Evolutionary conservation across 2,797 vertebrate genomes (phyloP), one percentile per base, ranked within the genome.

Genomic region (Spheniscus humboldti): DNA sequence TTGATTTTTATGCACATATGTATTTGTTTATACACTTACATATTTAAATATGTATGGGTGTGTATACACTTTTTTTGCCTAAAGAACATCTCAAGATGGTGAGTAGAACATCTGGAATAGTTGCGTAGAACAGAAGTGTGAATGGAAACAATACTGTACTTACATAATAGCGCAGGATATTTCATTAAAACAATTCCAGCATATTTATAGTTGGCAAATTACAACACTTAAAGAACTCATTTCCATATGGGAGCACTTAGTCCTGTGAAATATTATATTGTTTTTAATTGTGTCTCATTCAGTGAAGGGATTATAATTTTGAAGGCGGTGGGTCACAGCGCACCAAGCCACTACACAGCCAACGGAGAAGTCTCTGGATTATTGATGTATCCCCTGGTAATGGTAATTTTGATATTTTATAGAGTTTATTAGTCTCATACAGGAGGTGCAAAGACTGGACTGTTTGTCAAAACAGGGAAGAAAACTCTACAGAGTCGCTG

Each of bases 161-260:
- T 86, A 43, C 45, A 59, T 77, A 91, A 88, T 68, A 94, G 62
- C 25, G 55, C 55, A 89, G 86, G 85, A 77, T 94, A 85, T 78
- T 69, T 87, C 86, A 94, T 94, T 95, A 84, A 88, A 94, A 96
- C 78, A 79, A 85, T 88, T 80, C 68, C 87, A 71, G 23, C 41
- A 17, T 85, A 80, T 95, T 90, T 91, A 71, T 89, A 94, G 55
- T 83, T 92, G 86, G 90, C 92, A 95, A 94, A 94, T 96, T 97
- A 78, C 66, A 94, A 77, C 78, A 59, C 74, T 95, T 92, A 69
- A 83, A 75, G 37, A 82, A 73, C 74, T 68, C 79, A 93, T 95
- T 80, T 92, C 88, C 96, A 92, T 94, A 88, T 96, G 92, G 90
- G 95, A 95, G 55, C 78, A 95, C 96, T 96, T 96, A 95, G 67